Evolutionary conservation across 2,113 vertebrate species (phyloP), one percentile per base, ranked within the genome.

Genomic region (Prochilodus magdalenae): DNA sequence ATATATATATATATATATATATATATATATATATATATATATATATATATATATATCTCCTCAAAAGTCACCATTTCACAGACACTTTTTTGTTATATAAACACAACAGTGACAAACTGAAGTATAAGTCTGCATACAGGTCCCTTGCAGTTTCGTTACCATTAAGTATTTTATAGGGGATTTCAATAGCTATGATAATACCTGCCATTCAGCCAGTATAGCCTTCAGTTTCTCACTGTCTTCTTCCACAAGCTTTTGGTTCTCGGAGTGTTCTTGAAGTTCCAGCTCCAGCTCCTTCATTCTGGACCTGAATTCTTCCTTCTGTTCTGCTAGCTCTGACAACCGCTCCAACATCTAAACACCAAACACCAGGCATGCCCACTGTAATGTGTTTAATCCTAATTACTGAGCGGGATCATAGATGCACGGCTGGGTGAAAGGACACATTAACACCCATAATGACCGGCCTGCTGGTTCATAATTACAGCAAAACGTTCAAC

Each of bases 201-300:
- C 86, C 86, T 84, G 83, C 72, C 73, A 62, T 77, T 87, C 80
- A 16, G 62, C 27, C 16, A 87, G 70, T 77, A 29, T 80, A 14
- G 29, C 62, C 33, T 57, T 80, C 22, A 87, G 81, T 73, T 51
- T 79, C 30, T 77, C 59, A 27, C 71, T 47, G n/a, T 84, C 80
- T 30, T 73, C 76, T 49, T 82, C 77, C 30, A 72, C 47, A 63
- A 76, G 6, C 10, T 24, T 75, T 51, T 84, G 79, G 27, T 62
- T 75, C 22, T 69, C 24, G 26, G 47, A 65, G n/a, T 80, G 65
- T 29, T 75, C 73, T 59, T 70, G 40, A n/a, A 80, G 67, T 33
- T 87, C 22, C 47, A 62, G 26, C 20, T 87, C 76, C 67, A 80
- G 75, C 40, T 80, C 59, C 24, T 77, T 76, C 14, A 77, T 16